Percentiles rank a stretch among this genome's conserved stretches.
Conservation (phyloP, 1,140 invertebrate species). For the Hyphantria cunea region DNA sequence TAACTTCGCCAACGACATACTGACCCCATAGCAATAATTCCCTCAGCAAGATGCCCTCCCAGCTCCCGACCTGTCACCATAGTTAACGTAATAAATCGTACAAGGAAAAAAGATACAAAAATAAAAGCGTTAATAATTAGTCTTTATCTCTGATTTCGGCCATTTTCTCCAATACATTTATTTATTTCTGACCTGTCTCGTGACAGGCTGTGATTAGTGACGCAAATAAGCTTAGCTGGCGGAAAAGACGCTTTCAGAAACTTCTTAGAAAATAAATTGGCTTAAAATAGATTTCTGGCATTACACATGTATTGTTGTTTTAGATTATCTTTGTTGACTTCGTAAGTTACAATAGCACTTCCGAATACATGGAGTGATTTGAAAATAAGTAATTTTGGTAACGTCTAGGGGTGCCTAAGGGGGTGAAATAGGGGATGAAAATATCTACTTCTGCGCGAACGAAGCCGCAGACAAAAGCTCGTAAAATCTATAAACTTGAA, state of each 20-base stretch:
- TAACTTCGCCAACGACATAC: too few species aligned
- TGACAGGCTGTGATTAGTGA: neutral
- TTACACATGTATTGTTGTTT: constrained; percentile 18
- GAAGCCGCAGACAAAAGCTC: too few species aligned
- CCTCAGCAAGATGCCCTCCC: too few species aligned
- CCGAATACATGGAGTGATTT: too few species aligned
- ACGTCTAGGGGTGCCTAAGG: too few species aligned
- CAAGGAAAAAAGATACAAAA: neutral
- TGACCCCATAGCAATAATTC: too few species aligned
- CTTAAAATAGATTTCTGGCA: neutral
- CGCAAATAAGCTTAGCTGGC: constrained; percentile 7
- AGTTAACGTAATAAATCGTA: neutral
- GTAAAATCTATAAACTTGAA: too few species aligned
- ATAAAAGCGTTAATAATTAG: neutral
- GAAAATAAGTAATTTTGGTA: too few species aligned
- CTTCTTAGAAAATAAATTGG: constrained; percentile 13
- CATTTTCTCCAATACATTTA: neutral
- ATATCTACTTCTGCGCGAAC: too few species aligned
- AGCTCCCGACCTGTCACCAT: neutral
- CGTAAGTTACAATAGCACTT: neutral
- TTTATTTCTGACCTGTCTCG: constrained; percentile 2
- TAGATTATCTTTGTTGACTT: neutral
- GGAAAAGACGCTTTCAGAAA: constrained; percentile 3
- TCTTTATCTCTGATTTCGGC: neutral
- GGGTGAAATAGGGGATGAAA: too few species aligned